Evolutionary conservation across 2,888 invertebrate genomes (phyloP).

Genomic region (Drosophila acutilabella): DNA sequence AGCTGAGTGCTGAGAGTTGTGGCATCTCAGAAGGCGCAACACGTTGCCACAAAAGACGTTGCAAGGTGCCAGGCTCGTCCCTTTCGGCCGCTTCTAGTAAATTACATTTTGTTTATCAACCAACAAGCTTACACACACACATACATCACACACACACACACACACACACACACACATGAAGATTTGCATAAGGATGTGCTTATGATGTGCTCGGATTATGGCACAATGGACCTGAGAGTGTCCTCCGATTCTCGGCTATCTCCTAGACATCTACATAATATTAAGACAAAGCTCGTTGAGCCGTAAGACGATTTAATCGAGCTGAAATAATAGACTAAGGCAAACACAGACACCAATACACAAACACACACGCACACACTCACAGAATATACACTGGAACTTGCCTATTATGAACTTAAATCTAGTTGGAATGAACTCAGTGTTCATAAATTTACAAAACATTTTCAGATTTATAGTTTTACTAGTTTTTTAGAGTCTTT

Average conservation of each 20-base stretch:
- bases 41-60: slow-evolving; percentile 73
- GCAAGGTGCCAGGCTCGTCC: slow-evolving; percentile 47
- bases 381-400: slow-evolving; percentile 19
- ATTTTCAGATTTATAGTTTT: background rate
- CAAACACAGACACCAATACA: slow-evolving; percentile 41
- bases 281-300: slow-evolving; percentile 79
- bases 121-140: slow-evolving; percentile 26
- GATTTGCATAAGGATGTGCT: slow-evolving; percentile 78
- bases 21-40: slow-evolving; percentile 71
- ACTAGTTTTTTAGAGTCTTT: too few species aligned
- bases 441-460: background rate
- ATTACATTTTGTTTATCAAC: slow-evolving; percentile 80
- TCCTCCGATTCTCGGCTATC: slow-evolving; percentile 44
- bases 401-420: slow-evolving; percentile 43
- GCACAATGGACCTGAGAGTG: slow-evolving; percentile 64
- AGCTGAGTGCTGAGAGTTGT: slow-evolving; percentile 13
- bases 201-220: slow-evolving; percentile 76
- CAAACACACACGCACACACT: slow-evolving; percentile 12
- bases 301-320: slow-evolving; percentile 81
- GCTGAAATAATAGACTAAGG: slow-evolving; percentile 79
- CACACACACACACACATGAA: slow-evolving; percentile 35
- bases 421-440: slow-evolving; percentile 4
- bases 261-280: slow-evolving; percentile 79
- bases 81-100: slow-evolving; percentile 64
- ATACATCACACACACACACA: slow-evolving; percentile 3